These are phyloP conservation scores for Stichodactyla mertensii DNA, from an alignment of 64 coral and sea anemone species.

Conservation along the genomic window DNA sequence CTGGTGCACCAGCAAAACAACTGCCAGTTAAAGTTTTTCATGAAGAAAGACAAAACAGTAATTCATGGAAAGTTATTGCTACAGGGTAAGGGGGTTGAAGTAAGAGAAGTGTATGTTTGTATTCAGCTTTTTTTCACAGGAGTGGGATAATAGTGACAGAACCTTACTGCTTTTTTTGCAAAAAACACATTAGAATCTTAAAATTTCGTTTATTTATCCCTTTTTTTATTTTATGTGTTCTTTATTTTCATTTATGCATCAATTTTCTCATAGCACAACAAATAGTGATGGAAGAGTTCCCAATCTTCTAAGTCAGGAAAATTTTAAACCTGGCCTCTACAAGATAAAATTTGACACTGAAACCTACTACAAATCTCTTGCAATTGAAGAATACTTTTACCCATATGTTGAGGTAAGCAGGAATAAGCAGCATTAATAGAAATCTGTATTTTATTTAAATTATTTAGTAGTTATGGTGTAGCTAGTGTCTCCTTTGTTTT, in stretches of 20 bases:
- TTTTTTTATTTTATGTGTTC: no score
- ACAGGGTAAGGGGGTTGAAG: slow-evolving; percentile 17
- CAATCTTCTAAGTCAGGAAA: slow-evolving; percentile 63
- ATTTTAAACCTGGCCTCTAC: slow-evolving; percentile 69
- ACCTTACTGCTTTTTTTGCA: no score
- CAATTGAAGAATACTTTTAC: slow-evolving; percentile 75
- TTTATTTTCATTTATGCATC: no score
- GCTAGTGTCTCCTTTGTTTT: no score
- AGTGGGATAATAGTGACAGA: no score
- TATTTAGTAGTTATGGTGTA: no score
- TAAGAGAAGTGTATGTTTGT: no score
- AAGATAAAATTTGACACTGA: slow-evolving; percentile 93
- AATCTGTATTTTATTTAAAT: no score
- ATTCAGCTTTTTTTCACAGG: no score
- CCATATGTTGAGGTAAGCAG: slow-evolving; percentile 82
- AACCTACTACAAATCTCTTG: slow-evolving; percentile 72
- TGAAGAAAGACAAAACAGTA: slow-evolving; percentile 41
- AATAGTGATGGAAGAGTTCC: slow-evolving; percentile 79
- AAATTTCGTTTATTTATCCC: no score
- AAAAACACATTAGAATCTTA: no score
- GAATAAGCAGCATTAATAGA: no score
- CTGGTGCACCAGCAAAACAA: slow-evolving; percentile 42
- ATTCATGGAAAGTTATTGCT: slow-evolving; percentile 48
- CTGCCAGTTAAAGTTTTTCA: slow-evolving; percentile 40
- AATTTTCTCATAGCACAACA: slow-evolving; percentile 36